Percentiles rank a stretch among this genome's conserved stretches.
phyloP scores from a whole-genome alignment of 2,888 invertebrate genomes.

The Aporophyla lueneburgensis region DNA sequence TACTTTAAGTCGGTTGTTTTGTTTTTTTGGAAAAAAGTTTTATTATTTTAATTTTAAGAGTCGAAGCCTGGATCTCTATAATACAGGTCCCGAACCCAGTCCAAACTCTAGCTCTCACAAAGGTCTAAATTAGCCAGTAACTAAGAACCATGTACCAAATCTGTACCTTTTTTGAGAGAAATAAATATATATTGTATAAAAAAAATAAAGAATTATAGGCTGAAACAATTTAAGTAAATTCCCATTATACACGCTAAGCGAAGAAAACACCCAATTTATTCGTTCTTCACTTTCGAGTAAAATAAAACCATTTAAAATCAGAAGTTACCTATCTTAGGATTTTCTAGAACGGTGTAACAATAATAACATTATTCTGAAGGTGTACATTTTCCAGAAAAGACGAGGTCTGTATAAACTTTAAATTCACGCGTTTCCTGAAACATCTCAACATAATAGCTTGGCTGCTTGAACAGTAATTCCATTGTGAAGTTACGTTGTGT shows the following conservation, averaged over 20 bases:
- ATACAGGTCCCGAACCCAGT: too few species aligned
- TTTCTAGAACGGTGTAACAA: background rate
- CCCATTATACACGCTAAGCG: background rate
- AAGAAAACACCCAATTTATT: background rate
- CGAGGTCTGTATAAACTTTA: slow-evolving; percentile 49
- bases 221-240: background rate
- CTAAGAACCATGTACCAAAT: too few species aligned
- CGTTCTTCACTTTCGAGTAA: background rate
- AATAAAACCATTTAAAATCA: background rate
- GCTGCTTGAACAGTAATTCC: slow-evolving; percentile 65
- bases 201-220: too few species aligned
- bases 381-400: slow-evolving; percentile 31
- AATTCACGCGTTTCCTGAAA: slow-evolving; percentile 63
- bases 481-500: slow-evolving; percentile 63
- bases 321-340: background rate
- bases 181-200: too few species aligned
- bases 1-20: too few species aligned
- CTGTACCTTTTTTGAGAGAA: too few species aligned
- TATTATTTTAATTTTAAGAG: too few species aligned
- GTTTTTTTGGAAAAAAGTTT: too few species aligned
- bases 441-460: slow-evolving; percentile 60
- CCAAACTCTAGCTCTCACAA: too few species aligned
- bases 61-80: too few species aligned
- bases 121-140: too few species aligned
- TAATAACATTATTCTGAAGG: slow-evolving; percentile 32